Base-by-base conservation (phyloP, 2,113 vertebrate genomes). In the Crotalus viridis region DNA sequence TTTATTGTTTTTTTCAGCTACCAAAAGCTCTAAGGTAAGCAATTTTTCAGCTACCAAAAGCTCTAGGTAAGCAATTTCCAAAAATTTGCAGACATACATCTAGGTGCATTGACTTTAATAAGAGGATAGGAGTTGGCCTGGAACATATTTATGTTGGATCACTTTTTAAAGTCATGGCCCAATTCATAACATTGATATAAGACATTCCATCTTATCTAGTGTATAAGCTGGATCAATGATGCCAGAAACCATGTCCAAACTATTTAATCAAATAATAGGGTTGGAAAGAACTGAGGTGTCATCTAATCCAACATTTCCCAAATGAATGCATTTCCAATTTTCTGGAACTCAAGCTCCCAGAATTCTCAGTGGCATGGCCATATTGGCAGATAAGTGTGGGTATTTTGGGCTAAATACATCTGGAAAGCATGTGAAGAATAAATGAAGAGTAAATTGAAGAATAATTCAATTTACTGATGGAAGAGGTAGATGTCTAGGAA, bases 11-110 rank as follows among this genome's bases (percentile, higher is more conserved):
- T 93, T 90, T 90, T 39, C 89, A 93, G 92, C n/a, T 64, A 33
- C 56, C 56, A 93, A 87, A 87, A 51, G 4, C 19, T 12, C 4
- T 64, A n/a, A 56, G n/a, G 92, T 93, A 93, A 93, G 89, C 21
- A 86, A 64, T 28, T 57, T 88, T 90, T 39, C 89, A 93, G 92
- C n/a, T 64, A 33, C 56, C 56, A 93, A 87, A 87, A 51, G 4
- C 19, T 12, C 4, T 64, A 56, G n/a, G 92, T 93, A 93, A 93
- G 89, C 21, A 86, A 64, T 28, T 57, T 88, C 33, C 2, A 13
- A 24, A 81, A 54, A n/a, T 59, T 57, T 26, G 21, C 1, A 54
- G 4, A 3, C 15, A 26, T 51, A 22, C 85, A 33, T 28, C 10
- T n/a, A 59, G 28, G 43, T 6, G 26, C 55, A n/a, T 4, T 39